These are phyloP conservation scores for Antrozous pallidus DNA, from an alignment of 2,797 vertebrate species.

Conservation along the genomic window DNA sequence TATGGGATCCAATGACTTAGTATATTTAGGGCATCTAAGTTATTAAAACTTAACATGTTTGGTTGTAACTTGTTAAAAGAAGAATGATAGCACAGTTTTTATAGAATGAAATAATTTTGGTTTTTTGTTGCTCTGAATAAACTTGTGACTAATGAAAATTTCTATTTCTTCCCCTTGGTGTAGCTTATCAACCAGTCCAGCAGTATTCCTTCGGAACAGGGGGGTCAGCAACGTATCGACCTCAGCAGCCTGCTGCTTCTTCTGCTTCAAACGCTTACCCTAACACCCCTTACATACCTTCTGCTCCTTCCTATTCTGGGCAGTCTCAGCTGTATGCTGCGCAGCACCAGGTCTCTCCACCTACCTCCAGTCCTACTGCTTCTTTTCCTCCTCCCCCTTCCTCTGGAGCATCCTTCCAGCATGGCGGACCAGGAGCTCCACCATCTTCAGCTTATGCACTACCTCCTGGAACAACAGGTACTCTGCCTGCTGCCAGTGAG, in stretches of 20 bases:
- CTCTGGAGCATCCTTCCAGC: slow-evolving; percentile 91
- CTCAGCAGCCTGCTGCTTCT: slow-evolving; percentile 86
- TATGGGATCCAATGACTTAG: neutral
- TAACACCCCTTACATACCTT: slow-evolving; percentile 84
- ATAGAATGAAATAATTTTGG: neutral
- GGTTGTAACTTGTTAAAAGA: neutral
- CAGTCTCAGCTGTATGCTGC: slow-evolving; percentile 81
- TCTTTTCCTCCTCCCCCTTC: slow-evolving; percentile 83
- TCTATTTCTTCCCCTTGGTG: slow-evolving; percentile 79
- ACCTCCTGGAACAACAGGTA: slow-evolving; percentile 94
- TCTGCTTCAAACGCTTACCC: slow-evolving; percentile 84
- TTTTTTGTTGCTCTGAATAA: slow-evolving; percentile 8
- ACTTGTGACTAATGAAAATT: slow-evolving; percentile 69
- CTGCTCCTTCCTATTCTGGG: slow-evolving; percentile 79
- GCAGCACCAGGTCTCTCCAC: slow-evolving; percentile 82
- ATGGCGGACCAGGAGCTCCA: slow-evolving; percentile 94
- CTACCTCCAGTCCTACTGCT: slow-evolving; percentile 77
- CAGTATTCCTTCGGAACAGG: slow-evolving; percentile 90
- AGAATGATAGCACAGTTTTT: neutral
- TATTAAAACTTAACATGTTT: neutral
- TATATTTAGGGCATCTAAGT: neutral
- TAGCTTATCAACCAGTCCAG: slow-evolving; percentile 90
- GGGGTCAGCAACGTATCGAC: slow-evolving; percentile 89
- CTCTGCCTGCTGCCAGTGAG: slow-evolving; percentile 86
- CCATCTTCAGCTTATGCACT: slow-evolving; percentile 87